phyloP scores from a whole-genome alignment of 2,113 vertebrate genomes.

The Collichthys lucidus region DNA sequence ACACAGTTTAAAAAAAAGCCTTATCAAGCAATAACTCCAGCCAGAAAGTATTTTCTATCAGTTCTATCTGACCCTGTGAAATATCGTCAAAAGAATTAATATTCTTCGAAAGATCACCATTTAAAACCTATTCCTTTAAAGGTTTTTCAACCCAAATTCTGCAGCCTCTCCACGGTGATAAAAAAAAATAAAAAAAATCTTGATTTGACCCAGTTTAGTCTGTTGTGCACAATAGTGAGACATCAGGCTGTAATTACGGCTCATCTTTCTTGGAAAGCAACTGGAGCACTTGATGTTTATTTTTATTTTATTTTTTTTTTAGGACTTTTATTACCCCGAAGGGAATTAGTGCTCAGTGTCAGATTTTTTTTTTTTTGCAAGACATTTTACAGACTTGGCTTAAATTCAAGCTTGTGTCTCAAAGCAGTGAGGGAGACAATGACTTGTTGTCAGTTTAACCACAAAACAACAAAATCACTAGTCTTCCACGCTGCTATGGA shows the following conservation, averaged over 20 bases:
- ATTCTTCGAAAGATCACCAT: background rate
- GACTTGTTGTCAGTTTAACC: constrained; percentile 81
- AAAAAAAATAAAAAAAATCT: background rate
- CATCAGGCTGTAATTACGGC: constrained; percentile 1
- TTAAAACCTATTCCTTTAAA: background rate
- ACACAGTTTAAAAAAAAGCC: background rate
- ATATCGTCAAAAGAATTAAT: background rate
- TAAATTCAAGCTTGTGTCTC: constrained; percentile 53
- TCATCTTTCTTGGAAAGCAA: background rate
- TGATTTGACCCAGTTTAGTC: background rate
- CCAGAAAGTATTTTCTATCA: background rate
- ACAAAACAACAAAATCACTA: constrained; percentile 89
- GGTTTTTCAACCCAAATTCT: background rate
- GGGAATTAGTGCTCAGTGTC: background rate
- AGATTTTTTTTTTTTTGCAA: background rate
- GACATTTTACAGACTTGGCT: background rate
- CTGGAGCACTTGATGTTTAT: background rate
- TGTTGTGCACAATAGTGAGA: background rate
- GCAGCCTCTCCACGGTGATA: background rate
- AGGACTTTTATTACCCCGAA: background rate
- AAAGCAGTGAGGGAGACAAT: constrained; percentile 81
- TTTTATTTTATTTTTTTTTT: background rate
- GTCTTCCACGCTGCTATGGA: constrained; percentile 84
- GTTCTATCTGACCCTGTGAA: background rate
- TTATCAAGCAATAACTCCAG: background rate